phyloP scores from a whole-genome alignment of 2,113 vertebrate species.

The Conger conger region DNA sequence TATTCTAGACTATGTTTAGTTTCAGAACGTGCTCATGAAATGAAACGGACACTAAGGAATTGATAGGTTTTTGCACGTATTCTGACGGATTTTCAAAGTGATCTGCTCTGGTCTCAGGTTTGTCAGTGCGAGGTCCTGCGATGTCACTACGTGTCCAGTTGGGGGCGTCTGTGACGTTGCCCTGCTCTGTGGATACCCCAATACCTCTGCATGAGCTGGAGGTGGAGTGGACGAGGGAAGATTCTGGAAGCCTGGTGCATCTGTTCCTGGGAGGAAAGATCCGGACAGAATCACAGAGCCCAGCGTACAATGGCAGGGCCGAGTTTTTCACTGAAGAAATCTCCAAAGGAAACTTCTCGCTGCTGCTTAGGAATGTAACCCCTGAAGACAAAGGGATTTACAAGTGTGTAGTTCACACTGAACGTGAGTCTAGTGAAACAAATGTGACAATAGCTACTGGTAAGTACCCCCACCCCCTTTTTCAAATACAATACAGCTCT shows the following conservation, averaged over 20 bases:
- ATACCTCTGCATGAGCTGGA: constrained; percentile 16
- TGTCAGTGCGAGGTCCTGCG: not conserved
- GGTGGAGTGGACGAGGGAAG: constrained; percentile 15
- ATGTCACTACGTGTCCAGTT: not conserved
- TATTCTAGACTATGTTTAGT: no score
- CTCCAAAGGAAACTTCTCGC: constrained; percentile 19
- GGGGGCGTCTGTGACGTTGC: constrained; percentile 1
- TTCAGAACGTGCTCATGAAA: no score
- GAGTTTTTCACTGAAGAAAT: not conserved
- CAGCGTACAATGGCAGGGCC: not conserved
- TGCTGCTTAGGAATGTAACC: not conserved
- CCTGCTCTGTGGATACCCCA: constrained; percentile 23
- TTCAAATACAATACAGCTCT: not conserved
- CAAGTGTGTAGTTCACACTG: not conserved
- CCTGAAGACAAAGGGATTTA: constrained; percentile 5
- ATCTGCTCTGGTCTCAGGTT: not conserved
- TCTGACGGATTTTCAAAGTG: not conserved
- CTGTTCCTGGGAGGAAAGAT: constrained; percentile 14
- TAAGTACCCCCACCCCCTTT: not conserved
- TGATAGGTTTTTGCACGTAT: no score
- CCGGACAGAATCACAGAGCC: constrained; percentile 16
- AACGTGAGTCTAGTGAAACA: not conserved
- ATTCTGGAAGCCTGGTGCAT: constrained; percentile 12
- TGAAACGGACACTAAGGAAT: no score
- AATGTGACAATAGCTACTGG: not conserved